A percentile compares a stretch with the other conserved stretches of the same genome.
Conservation (phyloP, 37 sponge, comb jelly and placozoan genomes). For the Cladorhizidae sp. region DNA sequence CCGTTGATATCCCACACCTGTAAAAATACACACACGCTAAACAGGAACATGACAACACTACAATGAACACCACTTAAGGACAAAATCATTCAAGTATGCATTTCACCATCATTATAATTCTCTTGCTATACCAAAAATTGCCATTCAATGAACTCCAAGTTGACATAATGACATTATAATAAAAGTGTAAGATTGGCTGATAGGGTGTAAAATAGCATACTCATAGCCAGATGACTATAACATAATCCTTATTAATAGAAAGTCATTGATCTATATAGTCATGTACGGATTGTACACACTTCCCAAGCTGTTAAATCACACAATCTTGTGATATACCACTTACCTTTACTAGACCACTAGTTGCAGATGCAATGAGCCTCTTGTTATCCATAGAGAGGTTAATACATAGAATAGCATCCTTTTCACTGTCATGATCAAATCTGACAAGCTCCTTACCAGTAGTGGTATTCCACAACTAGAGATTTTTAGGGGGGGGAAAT, state of each 20-base stretch:
- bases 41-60: slow-evolving; percentile 18
- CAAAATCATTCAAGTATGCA: too few species aligned
- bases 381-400: slow-evolving; percentile 52
- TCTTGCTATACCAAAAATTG: too few species aligned
- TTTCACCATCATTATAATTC: too few species aligned
- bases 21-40: background rate
- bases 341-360: slow-evolving; percentile 55
- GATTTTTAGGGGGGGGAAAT: background rate
- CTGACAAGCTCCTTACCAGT: background rate
- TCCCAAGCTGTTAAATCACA: too few species aligned
- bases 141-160: too few species aligned
- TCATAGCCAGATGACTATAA: too few species aligned
- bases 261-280: too few species aligned
- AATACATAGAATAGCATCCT: slow-evolving; percentile 42
- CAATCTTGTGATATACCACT: background rate
- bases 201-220: too few species aligned
- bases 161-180: too few species aligned
- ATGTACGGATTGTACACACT: too few species aligned
- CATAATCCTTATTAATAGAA: too few species aligned
- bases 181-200: too few species aligned
- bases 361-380: slow-evolving; percentile 48
- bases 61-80: background rate
- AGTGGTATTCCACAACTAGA: slow-evolving; percentile 55
- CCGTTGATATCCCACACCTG: slow-evolving; percentile 49
- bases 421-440: background rate